phyloP scores from a whole-genome alignment of 2,888 invertebrate species.

The Laothoe populi region DNA sequence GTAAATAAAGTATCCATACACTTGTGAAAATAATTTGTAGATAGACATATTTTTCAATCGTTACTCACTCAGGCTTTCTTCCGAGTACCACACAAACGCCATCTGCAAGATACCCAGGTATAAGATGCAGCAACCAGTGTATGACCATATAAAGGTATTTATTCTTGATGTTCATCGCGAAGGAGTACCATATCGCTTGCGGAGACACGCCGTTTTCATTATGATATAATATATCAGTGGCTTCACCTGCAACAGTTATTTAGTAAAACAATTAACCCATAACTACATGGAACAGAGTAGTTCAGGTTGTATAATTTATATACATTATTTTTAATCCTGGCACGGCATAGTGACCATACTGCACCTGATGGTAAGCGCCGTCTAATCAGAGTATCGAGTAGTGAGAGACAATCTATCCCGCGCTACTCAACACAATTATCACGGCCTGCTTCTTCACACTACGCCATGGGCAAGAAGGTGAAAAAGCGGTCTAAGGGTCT shows the following conservation, averaged over 20 bases:
- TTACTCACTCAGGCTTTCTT: slow-evolving; percentile 41
- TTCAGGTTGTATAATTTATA: too few relatives aligned
- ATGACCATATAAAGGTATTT: slow-evolving; percentile 32
- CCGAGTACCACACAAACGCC: slow-evolving; percentile 36
- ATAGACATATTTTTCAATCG: background rate
- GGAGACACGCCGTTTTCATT: slow-evolving; percentile 24
- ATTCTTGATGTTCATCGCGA: slow-evolving; percentile 19
- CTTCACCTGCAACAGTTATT: slow-evolving; percentile 30
- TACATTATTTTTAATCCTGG: too few relatives aligned
- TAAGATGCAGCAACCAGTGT: slow-evolving; percentile 41
- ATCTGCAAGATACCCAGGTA: slow-evolving; percentile 45
- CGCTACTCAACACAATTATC: too few relatives aligned
- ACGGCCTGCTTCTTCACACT: too few relatives aligned
- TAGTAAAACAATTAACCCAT: background rate
- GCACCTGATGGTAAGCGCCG: too few relatives aligned
- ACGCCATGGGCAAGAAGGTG: too few relatives aligned
- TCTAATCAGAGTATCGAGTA: too few relatives aligned
- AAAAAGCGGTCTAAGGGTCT: too few relatives aligned
- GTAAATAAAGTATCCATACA: too few relatives aligned
- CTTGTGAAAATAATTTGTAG: too few relatives aligned
- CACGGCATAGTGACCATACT: too few relatives aligned
- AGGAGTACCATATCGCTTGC: slow-evolving; percentile 34
- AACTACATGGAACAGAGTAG: background rate
- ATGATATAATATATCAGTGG: slow-evolving; percentile 9
- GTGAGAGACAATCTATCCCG: too few relatives aligned